phyloP scores from a whole-genome alignment of 2,888 invertebrate genomes.

The Callyntrura guangdongensis region DNA sequence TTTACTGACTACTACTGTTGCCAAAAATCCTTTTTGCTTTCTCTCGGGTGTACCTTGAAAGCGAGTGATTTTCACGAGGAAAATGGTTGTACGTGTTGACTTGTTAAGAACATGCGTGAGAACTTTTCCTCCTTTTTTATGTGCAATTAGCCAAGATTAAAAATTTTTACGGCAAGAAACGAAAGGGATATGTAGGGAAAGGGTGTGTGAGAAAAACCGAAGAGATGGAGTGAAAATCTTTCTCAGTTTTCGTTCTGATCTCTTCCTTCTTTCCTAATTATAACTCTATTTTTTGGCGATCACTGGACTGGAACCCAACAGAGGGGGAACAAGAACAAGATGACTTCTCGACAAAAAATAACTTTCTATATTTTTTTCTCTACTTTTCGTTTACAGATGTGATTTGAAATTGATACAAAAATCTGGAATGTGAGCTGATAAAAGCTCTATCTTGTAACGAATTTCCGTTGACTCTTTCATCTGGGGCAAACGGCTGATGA shows the following conservation, averaged over 20 bases:
- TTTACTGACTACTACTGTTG: neutral
- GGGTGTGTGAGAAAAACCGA: neutral
- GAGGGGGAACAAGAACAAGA: no score
- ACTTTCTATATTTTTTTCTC: no score
- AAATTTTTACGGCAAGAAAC: neutral
- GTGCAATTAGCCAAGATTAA: conserved; percentile 55
- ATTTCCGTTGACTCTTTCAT: no score
- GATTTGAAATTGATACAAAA: no score
- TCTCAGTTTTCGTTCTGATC: neutral
- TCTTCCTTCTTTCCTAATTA: neutral
- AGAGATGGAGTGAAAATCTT: neutral
- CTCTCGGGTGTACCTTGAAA: neutral
- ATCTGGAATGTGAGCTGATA: neutral
- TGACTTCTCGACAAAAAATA: no score
- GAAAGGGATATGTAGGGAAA: neutral
- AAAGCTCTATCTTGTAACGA: neutral
- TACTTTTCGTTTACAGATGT: no score
- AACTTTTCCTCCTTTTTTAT: conserved; percentile 42
- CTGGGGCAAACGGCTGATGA: no score
- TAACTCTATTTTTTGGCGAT: neutral
- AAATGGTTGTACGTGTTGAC: no score
- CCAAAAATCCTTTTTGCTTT: conserved; percentile 16
- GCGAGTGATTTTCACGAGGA: no score
- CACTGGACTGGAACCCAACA: no score
- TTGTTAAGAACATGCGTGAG: conserved; percentile 30